Base-by-base conservation (phyloP, 1,140 invertebrate species). In the Drosophila sucinea region DNA sequence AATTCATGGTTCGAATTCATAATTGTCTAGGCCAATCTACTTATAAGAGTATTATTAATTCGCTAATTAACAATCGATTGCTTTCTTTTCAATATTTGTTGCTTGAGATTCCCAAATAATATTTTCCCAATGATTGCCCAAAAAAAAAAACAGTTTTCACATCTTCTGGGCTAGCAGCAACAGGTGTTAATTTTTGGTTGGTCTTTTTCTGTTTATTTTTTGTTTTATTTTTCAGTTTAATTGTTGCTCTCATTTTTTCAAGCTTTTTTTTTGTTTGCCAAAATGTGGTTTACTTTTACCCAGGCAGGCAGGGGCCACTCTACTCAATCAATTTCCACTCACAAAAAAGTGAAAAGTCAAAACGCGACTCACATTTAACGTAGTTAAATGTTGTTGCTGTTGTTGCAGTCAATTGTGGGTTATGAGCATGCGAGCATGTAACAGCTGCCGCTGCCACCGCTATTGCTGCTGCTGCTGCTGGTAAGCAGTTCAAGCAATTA, bases 341-440 rank as follows among this genome's bases (percentile, higher is more conserved):
- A 80, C 80, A 81, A 87, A 78, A 78, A 89, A 87, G 84, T 87
- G 84, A 87, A 87, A 87, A 87, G 84, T 89, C 84, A 87, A 84
- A 81, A 77, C 66, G 77, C 68, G 60, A 73, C 60, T 70, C 47
- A 51, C 51, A 65, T 51, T 35, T 72, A 40, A 44, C 47, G 11
- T 17, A 3, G 54, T 55, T 32, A 60, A 65, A 57, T 58, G 67
- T 27, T 73, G 73, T 38, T 78, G 79, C 60, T 79, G 74, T 63
- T 78, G 60, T 8, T 51, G 44, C 44, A 62, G 68, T 51, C 41
- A 68, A 65, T 81, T 86, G 79, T 80, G 80, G 78, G 78, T 67
- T 67, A 77, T 79, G 73, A 60, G 79, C 67, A 77, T 74, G 79
- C 60, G 63, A 63, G 76, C 70, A 79, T 77, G 78, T 32, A 60